Conservation (phyloP, 2,888 invertebrate species). For the Malthinus seriepunctatus region DNA sequence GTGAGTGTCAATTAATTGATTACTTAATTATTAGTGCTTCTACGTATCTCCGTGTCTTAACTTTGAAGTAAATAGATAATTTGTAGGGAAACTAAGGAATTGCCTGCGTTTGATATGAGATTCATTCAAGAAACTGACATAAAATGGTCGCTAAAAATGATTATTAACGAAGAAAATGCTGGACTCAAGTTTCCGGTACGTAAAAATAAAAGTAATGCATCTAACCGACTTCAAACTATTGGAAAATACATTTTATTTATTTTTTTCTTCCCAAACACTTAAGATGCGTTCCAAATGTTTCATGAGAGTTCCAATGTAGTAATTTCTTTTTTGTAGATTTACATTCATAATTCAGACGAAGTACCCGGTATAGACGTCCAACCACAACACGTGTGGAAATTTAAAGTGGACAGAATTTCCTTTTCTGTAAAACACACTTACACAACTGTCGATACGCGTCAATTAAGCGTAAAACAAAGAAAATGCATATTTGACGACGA, state of each 20-base stretch:
- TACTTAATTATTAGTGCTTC: too few relatives aligned
- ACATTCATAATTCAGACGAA: conserved; percentile 71
- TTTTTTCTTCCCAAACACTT: not conserved
- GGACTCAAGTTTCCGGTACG: conserved; percentile 20
- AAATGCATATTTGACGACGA: conserved; percentile 75
- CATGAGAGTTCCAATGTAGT: not conserved
- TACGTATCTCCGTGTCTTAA: too few relatives aligned
- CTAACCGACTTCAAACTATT: too few relatives aligned
- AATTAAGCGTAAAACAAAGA: conserved; percentile 68
- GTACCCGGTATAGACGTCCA: conserved; percentile 69
- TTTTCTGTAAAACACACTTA: conserved; percentile 78
- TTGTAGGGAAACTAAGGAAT: conserved; percentile 54
- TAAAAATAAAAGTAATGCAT: too few relatives aligned
- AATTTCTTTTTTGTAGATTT: conserved; percentile 56
- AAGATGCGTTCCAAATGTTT: not conserved
- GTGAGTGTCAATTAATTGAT: conserved; percentile 49
- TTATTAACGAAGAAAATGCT: conserved; percentile 26
- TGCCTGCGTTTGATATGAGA: conserved; percentile 56
- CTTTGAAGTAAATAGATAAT: conserved; percentile 4
- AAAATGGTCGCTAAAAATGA: conserved; percentile 66
- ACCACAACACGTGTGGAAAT: conserved; percentile 73
- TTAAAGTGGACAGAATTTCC: conserved; percentile 62
- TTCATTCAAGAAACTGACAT: conserved; percentile 69
- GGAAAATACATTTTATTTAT: not conserved
- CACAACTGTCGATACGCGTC: conserved; percentile 74